Percentiles rank a stretch among this genome's conserved stretches.
phyloP scores from a whole-genome alignment of 2,797 vertebrate species.

The Periophthalmus magnuspinnatus region DNA sequence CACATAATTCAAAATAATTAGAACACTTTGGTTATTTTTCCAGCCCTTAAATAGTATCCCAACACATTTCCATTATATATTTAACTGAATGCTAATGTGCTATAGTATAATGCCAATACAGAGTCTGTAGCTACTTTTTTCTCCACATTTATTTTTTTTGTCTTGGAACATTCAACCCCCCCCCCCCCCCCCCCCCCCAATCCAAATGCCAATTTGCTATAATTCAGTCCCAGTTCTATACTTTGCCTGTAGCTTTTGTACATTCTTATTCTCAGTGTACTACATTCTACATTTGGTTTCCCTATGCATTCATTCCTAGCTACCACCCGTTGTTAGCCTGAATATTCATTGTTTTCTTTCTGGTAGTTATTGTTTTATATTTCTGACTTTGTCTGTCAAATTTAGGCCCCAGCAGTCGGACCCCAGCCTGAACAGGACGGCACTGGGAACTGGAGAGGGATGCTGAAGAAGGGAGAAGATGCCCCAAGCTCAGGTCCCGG shows the following conservation, averaged over 20 bases:
- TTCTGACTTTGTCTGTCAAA: conserved; percentile 14
- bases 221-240: neutral
- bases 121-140: too few relatives aligned
- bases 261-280: neutral
- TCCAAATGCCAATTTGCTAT: neutral
- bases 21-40: neutral
- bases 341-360: neutral
- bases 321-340: conserved; percentile 15
- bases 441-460: conserved; percentile 92
- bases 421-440: conserved; percentile 81
- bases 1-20: too few relatives aligned
- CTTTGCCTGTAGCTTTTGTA: conserved; percentile 4
- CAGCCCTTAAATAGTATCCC: neutral
- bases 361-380: neutral
- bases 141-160: too few relatives aligned
- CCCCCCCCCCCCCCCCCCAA: too few relatives aligned
- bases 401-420: conserved; percentile 55
- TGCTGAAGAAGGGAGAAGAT: conserved; percentile 93
- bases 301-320: neutral
- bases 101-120: too few relatives aligned
- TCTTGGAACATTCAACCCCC: too few relatives aligned
- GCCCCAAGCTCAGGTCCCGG: conserved; percentile 78
- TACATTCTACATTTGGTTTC: conserved; percentile 14
- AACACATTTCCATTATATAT: too few relatives aligned
- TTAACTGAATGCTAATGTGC: too few relatives aligned